phyloP scores from a whole-genome alignment of 92 coral and sea anemone genomes.

The Phymanthus crucifer region DNA sequence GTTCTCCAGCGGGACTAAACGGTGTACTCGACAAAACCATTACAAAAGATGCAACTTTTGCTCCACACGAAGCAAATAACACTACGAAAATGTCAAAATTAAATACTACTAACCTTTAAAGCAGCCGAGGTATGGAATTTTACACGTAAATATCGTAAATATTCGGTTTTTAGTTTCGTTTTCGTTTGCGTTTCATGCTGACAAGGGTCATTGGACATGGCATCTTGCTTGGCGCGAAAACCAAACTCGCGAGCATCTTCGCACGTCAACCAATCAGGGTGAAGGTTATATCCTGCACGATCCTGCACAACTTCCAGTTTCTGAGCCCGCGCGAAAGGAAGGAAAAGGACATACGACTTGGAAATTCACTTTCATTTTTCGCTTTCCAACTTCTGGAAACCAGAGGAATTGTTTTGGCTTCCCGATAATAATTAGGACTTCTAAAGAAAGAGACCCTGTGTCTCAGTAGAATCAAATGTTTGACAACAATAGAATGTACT shows the following conservation, averaged over 20 bases:
- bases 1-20: too few species aligned
- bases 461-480: too few species aligned
- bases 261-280: neutral
- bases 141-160: neutral
- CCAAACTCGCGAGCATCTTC: neutral
- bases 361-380: neutral
- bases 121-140: neutral
- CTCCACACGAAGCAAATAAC: neutral
- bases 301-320: neutral
- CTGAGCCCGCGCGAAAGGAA: neutral
- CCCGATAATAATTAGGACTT: too few species aligned
- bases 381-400: neutral
- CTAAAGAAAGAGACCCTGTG: too few species aligned
- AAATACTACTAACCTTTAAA: neutral
- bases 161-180: neutral
- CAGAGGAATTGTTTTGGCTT: neutral
- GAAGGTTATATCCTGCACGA: neutral
- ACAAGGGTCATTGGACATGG: neutral
- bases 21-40: too few species aligned
- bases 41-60: neutral
- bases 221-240: conserved; percentile 2
- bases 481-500: too few species aligned
- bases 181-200: neutral
- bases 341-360: neutral
- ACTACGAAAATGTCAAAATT: neutral